Conservation (phyloP, 1,140 invertebrate genomes). For the Cheumatopsyche charites region DNA sequence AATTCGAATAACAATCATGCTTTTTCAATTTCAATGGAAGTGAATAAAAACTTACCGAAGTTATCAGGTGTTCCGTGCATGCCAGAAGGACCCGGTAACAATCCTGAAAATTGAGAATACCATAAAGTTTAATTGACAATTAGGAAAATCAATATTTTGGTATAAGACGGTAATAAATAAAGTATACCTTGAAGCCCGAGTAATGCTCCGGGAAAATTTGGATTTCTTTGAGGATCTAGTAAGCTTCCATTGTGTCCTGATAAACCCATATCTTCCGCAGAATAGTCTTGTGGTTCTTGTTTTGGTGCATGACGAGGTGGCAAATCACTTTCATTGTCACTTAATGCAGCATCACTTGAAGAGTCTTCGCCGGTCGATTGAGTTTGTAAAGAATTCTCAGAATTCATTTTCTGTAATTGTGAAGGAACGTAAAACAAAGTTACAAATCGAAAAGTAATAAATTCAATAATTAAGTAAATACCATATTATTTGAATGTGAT, state of each 20-base stretch:
- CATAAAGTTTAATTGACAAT: no score
- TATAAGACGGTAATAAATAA: no score
- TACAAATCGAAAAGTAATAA: not conserved
- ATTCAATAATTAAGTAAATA: slow-evolving; percentile 48
- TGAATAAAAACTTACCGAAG: slow-evolving; percentile 75
- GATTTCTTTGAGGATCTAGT: slow-evolving; percentile 69
- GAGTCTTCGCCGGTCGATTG: slow-evolving; percentile 82
- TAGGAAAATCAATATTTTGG: no score
- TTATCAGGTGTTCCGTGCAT: slow-evolving; percentile 75
- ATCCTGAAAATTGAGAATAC: slow-evolving; percentile 56
- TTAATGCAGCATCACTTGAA: slow-evolving; percentile 68
- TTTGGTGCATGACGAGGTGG: slow-evolving; percentile 57
- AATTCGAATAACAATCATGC: slow-evolving; percentile 41
- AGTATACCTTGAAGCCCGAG: slow-evolving; percentile 77
- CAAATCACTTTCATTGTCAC: slow-evolving; percentile 66
- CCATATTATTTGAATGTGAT: slow-evolving; percentile 57
- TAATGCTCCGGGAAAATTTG: slow-evolving; percentile 72
- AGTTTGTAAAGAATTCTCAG: slow-evolving; percentile 60
- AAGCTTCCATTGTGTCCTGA: slow-evolving; percentile 71
- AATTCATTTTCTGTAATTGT: slow-evolving; percentile 44
- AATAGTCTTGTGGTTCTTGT: slow-evolving; percentile 68
- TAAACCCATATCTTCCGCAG: slow-evolving; percentile 68
- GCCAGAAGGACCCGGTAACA: slow-evolving; percentile 83
- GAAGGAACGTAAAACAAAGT: slow-evolving; percentile 28
- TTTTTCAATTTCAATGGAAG: slow-evolving; percentile 7